Evolutionary conservation across 2,888 invertebrate species (phyloP), one percentile per base, ranked within the genome.

Genomic region (Dendrolimus pini): DNA sequence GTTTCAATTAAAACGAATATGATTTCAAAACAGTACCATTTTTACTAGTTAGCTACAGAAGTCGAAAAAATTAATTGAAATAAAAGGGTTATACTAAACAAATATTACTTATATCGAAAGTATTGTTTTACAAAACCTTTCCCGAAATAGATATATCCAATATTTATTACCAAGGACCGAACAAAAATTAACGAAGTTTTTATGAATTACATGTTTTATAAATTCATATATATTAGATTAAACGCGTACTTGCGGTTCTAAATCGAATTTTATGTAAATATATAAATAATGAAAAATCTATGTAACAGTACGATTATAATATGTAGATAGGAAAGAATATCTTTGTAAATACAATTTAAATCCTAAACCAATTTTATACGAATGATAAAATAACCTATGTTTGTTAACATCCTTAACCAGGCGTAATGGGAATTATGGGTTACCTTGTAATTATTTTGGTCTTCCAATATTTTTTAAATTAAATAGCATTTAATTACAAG

Each of bases 331-430:
- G 61, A 66, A 74, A 81, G 78, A 78, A 72, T 75, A 78, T 74
- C 72, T 79, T 73, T 85, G 83, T 86, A 86, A 70, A 88, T 86
- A 87, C 65, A 76, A 75, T 79, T 81, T 80, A 76, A 76, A 77
- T 75, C 60, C 65, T 73, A 71, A 77, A 78, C 7, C 74, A 69
- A 74, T 87, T 86, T 87, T 85, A 82, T 87, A 87, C 81, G 47
- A 47, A 47, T 47, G 47, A 47, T 6, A 47, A 47, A 47, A 47
- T 47, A 47, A 47, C 47, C 9, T 47, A 47, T 47, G 12, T 47
- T 47, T 47, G 47, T 47, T 47, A 47, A 47, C 2, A 47, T 47
- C 47, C 47, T 47, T 47, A 47, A 47, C 9, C 9, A 10, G 47
- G 47, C 47, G 47, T 12, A 30, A 47, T 47, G 47, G 47, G 47